A percentile compares a stretch with the other conserved stretches of the same genome.
Conservation (phyloP, 1,140 invertebrate genomes). For the Philopotamus ludificatus region DNA sequence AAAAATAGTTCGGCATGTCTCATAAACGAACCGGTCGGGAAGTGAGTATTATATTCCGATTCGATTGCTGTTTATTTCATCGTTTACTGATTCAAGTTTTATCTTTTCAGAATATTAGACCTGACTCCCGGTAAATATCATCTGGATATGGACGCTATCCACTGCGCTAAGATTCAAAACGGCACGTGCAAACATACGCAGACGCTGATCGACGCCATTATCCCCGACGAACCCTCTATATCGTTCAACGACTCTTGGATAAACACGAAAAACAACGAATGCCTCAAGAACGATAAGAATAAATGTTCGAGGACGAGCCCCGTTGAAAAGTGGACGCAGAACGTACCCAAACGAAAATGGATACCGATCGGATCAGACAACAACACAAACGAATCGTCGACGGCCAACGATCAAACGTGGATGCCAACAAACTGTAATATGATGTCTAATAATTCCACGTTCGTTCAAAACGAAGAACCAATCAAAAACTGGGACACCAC, state of each 20-base stretch:
- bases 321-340: slow-evolving; percentile 30
- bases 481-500: slow-evolving; percentile 34
- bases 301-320: slow-evolving; percentile 21
- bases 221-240: not conserved
- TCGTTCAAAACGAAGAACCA: slow-evolving; percentile 16
- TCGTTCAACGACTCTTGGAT: slow-evolving; percentile 10
- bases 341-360: slow-evolving; percentile 36
- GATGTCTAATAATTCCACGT: slow-evolving; percentile 28
- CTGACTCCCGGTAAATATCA: slow-evolving; percentile 35
- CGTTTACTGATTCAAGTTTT: too few relatives aligned
- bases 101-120: slow-evolving; percentile 36
- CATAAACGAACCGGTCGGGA: slow-evolving; percentile 34
- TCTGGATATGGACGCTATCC: slow-evolving; percentile 35
- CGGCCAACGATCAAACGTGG: slow-evolving; percentile 23
- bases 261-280: slow-evolving; percentile 18
- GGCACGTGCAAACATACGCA: slow-evolving; percentile 29
- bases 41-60: slow-evolving; percentile 25
- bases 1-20: slow-evolving; percentile 22
- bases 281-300: slow-evolving; percentile 3
- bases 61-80: too few relatives aligned
- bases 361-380: slow-evolving; percentile 35
- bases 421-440: slow-evolving; percentile 20
- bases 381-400: slow-evolving; percentile 19
- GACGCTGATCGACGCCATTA: slow-evolving; percentile 10
- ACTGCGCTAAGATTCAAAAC: slow-evolving; percentile 24